Percentiles rank a stretch among this genome's conserved stretches.
Conservation (phyloP, 2,113 vertebrate genomes). For the Sterrhoptilus dennistouni region DNA sequence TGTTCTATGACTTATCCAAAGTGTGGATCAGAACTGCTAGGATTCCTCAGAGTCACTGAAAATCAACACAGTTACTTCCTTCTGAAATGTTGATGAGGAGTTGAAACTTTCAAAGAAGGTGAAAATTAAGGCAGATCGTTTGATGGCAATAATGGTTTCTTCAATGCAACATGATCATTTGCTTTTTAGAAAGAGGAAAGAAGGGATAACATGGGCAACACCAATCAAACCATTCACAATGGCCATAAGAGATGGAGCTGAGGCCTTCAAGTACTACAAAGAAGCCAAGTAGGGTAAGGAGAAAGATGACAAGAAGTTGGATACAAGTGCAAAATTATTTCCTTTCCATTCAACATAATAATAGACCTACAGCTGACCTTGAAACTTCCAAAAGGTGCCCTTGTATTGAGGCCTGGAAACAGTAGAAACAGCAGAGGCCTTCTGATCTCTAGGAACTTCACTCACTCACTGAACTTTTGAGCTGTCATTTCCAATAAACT, state of each 20-base stretch:
- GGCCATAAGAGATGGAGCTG: constrained; percentile 54
- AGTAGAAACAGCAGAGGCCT: constrained; percentile 70
- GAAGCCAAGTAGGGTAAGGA: constrained; percentile 67
- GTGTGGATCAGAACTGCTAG: constrained; percentile 28
- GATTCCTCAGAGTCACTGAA: constrained; percentile 48
- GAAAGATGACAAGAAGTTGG: constrained; percentile 68
- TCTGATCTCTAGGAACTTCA: constrained; percentile 72
- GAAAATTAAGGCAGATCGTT: constrained; percentile 55
- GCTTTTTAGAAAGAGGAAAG: constrained; percentile 45
- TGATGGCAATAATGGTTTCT: constrained; percentile 47
- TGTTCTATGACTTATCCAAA: constrained; percentile 26
- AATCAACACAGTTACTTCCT: constrained; percentile 32
- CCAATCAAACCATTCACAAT: constrained; percentile 63
- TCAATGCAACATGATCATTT: constrained; percentile 38
- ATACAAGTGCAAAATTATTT: constrained; percentile 69
- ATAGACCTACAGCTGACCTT: constrained; percentile 73
- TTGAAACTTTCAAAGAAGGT: constrained; percentile 39
- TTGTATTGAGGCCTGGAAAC: constrained; percentile 72
- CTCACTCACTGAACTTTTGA: constrained; percentile 73
- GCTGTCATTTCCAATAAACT: constrained; percentile 73
- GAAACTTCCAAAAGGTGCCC: constrained; percentile 72
- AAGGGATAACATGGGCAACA: constrained; percentile 44
- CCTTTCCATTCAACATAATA: constrained; percentile 72
- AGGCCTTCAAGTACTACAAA: constrained; percentile 67
- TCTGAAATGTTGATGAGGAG: constrained; percentile 55